Percentiles rank a stretch among this genome's conserved stretches.
These are phyloP conservation scores for Hapalemur alaotrensis DNA, from an alignment of 2,797 vertebrate genomes.

Conservation along the genomic window DNA sequence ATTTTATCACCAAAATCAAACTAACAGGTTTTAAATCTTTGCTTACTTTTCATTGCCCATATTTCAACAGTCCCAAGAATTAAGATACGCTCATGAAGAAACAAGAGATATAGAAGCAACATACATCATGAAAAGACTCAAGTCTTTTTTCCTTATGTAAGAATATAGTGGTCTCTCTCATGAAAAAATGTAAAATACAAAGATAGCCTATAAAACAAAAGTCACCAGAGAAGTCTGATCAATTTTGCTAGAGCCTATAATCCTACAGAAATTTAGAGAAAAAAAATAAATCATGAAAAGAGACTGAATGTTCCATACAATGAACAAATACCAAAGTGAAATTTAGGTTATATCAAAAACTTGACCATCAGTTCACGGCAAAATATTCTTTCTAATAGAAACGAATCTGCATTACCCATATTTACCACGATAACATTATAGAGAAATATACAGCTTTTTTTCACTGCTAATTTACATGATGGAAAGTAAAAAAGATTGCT, in stretches of 20 bases:
- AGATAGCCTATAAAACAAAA: conserved; percentile 39
- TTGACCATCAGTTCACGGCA: conserved; percentile 44
- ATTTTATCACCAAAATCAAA: conserved; percentile 56
- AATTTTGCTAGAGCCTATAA: conserved; percentile 51
- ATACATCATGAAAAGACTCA: neutral
- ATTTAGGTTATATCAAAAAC: conserved; percentile 53
- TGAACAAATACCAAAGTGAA: conserved; percentile 5
- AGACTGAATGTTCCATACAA: neutral
- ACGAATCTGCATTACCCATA: conserved; percentile 55
- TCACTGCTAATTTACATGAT: conserved; percentile 79
- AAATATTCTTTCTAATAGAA: conserved; percentile 47
- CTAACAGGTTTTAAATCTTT: conserved; percentile 35
- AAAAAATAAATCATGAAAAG: conserved; percentile 38
- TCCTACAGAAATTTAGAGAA: neutral
- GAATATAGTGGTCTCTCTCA: neutral
- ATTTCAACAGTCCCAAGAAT: conserved; percentile 29
- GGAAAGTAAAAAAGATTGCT: conserved; percentile 75
- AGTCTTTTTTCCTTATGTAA: conserved; percentile 38
- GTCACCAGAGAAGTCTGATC: conserved; percentile 19
- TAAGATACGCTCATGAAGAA: neutral
- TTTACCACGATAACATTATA: conserved; percentile 67
- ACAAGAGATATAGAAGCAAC: neutral
- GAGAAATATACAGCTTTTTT: conserved; percentile 70
- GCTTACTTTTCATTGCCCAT: conserved; percentile 7
- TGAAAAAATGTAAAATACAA: conserved; percentile 20